Base-by-base conservation (phyloP, 2,113 vertebrate genomes). In the Glaucidium brasilianum region DNA sequence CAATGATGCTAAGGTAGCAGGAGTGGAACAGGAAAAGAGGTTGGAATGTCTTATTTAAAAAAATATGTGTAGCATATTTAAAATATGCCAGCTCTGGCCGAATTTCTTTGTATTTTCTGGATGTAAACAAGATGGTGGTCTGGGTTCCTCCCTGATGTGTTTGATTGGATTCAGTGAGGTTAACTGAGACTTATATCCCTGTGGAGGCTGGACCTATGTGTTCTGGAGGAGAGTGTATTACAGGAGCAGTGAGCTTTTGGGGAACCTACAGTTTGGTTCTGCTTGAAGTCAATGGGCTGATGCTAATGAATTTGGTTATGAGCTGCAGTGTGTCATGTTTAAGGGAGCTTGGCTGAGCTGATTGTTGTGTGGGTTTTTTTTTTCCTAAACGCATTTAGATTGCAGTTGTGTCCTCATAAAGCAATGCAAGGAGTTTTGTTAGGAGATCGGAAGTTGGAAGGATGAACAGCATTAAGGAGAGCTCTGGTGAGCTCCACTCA, bases 291-390 rank as follows among this genome's bases (percentile, higher is more conserved):
- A 49, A 20, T 60, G 41, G 50, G 27, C 35, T 3, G 10, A 39
- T 32, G 60, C 39, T 52, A 23, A 64, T 29, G 32, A 50, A 18
- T 23, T 26, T 5, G 1, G 15, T 66, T 45, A 39, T 0, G 5
- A 85, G 25, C 30, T 25, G 10, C 11, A 50, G 39, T 10, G 5
- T 0, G 0, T 9, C 2, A 17, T 2, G 14, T 50, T 76, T 81
- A 32, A 49, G 39, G 45, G 68, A 62, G 22, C 2, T 23, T 30
- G 41, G 43, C 39, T 6, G 29, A 35, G 39, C 30, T 39, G 12
- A 19, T 7, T 25, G 10, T 27, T 45, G 16, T 43, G n/a, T n/a
- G n/a, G n/a, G 2, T 53, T 20, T 8, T 17, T 16, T 21, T 45
- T 16, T 29, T 52, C 32, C 29, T 34, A 11, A 47, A 25, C 4